Base-by-base conservation (phyloP, 2,113 vertebrate species). In the Labeo rohita region DNA sequence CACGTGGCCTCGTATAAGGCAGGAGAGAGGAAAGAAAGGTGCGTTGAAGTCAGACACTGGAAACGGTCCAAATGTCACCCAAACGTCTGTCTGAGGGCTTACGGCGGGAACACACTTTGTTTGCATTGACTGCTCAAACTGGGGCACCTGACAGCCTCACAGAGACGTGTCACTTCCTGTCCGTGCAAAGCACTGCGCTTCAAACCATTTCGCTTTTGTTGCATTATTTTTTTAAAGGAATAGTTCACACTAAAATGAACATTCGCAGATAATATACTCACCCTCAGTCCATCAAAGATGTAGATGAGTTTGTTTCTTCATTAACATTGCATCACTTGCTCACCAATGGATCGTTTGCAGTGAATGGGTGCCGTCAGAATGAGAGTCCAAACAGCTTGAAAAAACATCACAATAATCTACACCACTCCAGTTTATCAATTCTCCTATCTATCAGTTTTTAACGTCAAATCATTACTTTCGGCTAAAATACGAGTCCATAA, bases 11-110 rank as follows among this genome's bases (percentile, higher is more conserved):
- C 49, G 52, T 21, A n/a, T 61, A n/a, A 49, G 63, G 50, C 63
- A 65, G 16, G 80, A 82, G 23, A 36, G 34, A 36, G 21, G 68
- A 72, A 36, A 23, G n/a, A 6, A 50, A 21, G 80, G 81, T 65
- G 52, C 59, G 28, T 74, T 80, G 86, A 79, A 85, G 28, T 82
- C 85, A 81, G 78, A 86, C 78, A 75, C 85, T 82, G 85, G 85
- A 86, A 75, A 50, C 39, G 9, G 43, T 80, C 86, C 83, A 85
- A 85, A 87, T 88, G 87, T 81, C 54, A 49, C 45, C 49, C 36
- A 43, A 3, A 16, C 34, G 5, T 34, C 52, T 28, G 49, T 52
- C 16, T 47, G 50, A 65, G 23, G 21, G 54, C 70, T 70, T 28
- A 61, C 16, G 54, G 45, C 34, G 12, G 47, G 47, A 18, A 49